Percentiles rank a stretch among this genome's conserved stretches.
Conservation (phyloP, 35 echinoderm and acorn worm species). For the Nesometra sesokonis region DNA sequence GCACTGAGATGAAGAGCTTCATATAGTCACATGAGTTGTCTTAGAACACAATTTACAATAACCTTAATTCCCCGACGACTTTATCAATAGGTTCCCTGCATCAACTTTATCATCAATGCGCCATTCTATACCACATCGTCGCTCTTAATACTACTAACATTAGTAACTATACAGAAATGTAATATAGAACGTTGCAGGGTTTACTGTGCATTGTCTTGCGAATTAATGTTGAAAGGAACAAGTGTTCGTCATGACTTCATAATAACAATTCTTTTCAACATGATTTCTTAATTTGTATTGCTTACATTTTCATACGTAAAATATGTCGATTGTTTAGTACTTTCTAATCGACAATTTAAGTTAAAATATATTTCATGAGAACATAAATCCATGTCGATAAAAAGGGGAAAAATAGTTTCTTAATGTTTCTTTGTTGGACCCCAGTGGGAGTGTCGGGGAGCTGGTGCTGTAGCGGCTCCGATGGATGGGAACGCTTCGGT, state of each 20-base stretch:
- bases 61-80: too few species aligned
- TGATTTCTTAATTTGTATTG: neutral
- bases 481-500: slow-evolving; percentile 90
- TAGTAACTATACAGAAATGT: neutral
- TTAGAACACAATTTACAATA: neutral
- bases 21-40: neutral
- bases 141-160: neutral
- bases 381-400: neutral
- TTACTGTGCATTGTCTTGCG: neutral
- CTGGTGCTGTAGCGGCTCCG: slow-evolving; percentile 12
- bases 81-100: too few species aligned
- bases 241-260: too few species aligned
- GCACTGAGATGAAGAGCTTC: neutral
- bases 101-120: too few species aligned
- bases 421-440: slow-evolving; percentile 58
- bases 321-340: neutral
- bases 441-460: slow-evolving; percentile 34
- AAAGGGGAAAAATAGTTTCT: neutral
- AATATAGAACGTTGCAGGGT: neutral
- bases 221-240: neutral
- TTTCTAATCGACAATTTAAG: neutral
- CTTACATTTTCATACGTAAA: neutral
- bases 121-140: neutral
- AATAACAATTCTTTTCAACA: too few species aligned
- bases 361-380: neutral